phyloP scores from a whole-genome alignment of 1,140 invertebrate species.

The Drosophila teissieri region DNA sequence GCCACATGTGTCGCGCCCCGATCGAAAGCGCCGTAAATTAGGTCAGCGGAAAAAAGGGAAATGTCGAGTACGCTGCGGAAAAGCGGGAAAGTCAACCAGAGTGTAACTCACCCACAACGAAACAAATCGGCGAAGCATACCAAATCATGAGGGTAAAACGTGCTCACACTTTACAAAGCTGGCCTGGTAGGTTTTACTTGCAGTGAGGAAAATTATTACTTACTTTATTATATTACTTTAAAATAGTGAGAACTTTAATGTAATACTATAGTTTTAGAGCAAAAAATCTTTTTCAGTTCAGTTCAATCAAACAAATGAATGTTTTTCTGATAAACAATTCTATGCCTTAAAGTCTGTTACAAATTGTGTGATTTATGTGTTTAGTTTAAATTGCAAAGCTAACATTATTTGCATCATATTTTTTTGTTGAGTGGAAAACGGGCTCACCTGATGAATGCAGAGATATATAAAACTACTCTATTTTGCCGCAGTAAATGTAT shows the following conservation, averaged over 20 bases:
- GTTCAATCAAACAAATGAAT: no score
- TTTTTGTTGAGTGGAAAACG: slow-evolving; percentile 20
- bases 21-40: slow-evolving; percentile 80
- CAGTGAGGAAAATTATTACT: background rate
- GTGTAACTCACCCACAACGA: slow-evolving; percentile 47
- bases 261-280: no score
- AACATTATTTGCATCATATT: background rate
- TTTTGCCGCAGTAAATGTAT: slow-evolving; percentile 69
- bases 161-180: slow-evolving; percentile 47
- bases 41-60: slow-evolving; percentile 54
- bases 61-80: slow-evolving; percentile 16
- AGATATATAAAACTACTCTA: slow-evolving; percentile 24
- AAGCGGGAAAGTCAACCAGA: slow-evolving; percentile 34
- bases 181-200: background rate
- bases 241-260: no score
- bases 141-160: slow-evolving; percentile 67
- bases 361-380: no score
- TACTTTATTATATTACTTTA: background rate
- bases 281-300: background rate
- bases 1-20: slow-evolving; percentile 70
- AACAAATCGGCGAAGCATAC: slow-evolving; percentile 69
- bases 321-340: background rate
- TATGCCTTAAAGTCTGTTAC: no score
- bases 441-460: slow-evolving; percentile 5
- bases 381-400: no score